Evolutionary conservation across 2,888 invertebrate genomes (phyloP).

Genomic region (Zaprionus lineosus): DNA sequence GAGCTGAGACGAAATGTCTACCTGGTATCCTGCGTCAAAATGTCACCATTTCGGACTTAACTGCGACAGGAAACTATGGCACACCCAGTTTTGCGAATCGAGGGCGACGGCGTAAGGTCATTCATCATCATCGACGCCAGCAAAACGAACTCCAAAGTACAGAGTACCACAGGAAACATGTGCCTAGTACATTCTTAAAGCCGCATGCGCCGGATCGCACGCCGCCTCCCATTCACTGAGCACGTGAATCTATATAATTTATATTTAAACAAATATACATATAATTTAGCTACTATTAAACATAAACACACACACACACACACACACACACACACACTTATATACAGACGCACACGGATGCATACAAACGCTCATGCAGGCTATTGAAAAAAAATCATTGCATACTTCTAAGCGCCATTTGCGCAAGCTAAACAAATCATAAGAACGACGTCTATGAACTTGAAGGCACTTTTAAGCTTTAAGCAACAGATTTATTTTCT

Average conservation of each 20-base stretch:
- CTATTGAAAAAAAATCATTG: slow-evolving; percentile 37
- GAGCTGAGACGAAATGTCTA: slow-evolving; percentile 87
- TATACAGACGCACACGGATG: slow-evolving; percentile 5
- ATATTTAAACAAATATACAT: background rate
- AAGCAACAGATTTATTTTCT: background rate
- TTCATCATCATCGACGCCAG: slow-evolving; percentile 56
- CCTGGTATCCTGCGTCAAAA: slow-evolving; percentile 79
- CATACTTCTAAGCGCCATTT: slow-evolving; percentile 51
- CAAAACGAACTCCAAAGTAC: slow-evolving; percentile 69
- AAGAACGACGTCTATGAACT: background rate
- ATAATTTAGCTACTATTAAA: slow-evolving; percentile 61
- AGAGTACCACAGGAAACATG: slow-evolving; percentile 80
- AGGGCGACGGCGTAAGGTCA: slow-evolving; percentile 54
- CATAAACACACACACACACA: slow-evolving; percentile 10
- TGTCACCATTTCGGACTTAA: slow-evolving; percentile 52
- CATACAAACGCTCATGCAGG: slow-evolving; percentile 25
- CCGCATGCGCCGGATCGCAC: slow-evolving; percentile 81
- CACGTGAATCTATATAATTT: slow-evolving; percentile 14
- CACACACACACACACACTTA: slow-evolving; percentile 23
- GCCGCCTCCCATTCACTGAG: slow-evolving; percentile 82
- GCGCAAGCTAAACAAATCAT: slow-evolving; percentile 1
- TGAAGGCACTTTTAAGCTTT: background rate
- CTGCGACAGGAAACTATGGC: too few relatives aligned
- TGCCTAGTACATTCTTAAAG: slow-evolving; percentile 81
- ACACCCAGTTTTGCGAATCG: too few relatives aligned